Percentiles rank a stretch among this genome's conserved stretches.
These are phyloP conservation scores for Aptenodytes patagonicus DNA, from an alignment of 2,113 vertebrate species.

Conservation along the genomic window DNA sequence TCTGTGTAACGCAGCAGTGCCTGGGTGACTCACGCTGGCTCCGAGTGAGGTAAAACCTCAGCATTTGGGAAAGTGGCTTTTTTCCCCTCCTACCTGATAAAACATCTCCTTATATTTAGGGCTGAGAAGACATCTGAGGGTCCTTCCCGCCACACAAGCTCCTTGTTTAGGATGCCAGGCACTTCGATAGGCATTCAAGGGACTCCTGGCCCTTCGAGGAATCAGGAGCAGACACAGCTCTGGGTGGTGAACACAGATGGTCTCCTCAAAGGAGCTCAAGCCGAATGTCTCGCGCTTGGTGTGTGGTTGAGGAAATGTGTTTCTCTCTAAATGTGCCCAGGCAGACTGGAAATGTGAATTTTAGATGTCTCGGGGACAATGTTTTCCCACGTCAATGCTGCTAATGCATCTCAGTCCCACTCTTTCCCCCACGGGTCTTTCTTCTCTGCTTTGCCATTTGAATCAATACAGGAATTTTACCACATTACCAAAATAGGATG, in stretches of 20 bases:
- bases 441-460: not conserved
- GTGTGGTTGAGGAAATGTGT: not conserved
- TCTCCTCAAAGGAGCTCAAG: not conserved
- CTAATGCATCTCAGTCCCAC: not conserved
- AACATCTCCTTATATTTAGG: not conserved
- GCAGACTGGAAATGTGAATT: not conserved
- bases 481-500: not conserved
- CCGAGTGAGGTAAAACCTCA: not conserved
- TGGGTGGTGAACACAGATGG: not conserved
- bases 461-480: slow-evolving; percentile 4
- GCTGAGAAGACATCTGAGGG: not conserved
- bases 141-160: not conserved
- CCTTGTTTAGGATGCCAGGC: not conserved
- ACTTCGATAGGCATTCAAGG: not conserved
- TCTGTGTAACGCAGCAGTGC: not conserved
- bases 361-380: not conserved
- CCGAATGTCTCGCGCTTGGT: fast-evolving
- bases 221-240: fast-evolving
- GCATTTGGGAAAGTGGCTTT: not conserved
- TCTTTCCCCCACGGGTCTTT: not conserved
- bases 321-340: not conserved
- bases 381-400: not conserved
- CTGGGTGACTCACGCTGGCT: not conserved
- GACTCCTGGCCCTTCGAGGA: not conserved
- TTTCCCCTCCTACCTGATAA: not conserved